Evolutionary conservation across 2,888 invertebrate genomes (phyloP).

Genomic region (Ichneumon xanthorius): DNA sequence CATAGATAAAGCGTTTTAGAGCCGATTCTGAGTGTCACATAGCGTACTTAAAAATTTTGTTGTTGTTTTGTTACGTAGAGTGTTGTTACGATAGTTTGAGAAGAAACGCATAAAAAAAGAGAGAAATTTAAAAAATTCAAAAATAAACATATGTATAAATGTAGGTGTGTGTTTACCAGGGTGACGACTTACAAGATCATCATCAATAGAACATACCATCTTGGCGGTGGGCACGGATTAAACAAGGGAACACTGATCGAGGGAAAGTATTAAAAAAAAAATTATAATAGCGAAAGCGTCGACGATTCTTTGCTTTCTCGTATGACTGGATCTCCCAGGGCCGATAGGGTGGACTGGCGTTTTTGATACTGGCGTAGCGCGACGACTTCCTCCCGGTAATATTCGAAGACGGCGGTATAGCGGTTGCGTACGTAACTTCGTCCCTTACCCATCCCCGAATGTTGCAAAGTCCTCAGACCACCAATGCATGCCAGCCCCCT

Average conservation of each 20-base stretch:
- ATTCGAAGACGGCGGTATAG: constrained; percentile 82
- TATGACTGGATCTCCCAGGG: constrained; percentile 22
- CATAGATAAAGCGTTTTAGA: constrained; percentile 13
- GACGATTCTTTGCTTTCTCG: neutral
- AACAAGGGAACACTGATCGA: constrained; percentile 64
- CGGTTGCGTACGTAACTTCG: constrained; percentile 78
- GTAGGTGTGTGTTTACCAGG: constrained; percentile 83
- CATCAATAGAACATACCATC: constrained; percentile 84
- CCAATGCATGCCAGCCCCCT: constrained; percentile 64
- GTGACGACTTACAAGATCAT: constrained; percentile 85
- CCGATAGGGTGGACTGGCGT: constrained; percentile 57
- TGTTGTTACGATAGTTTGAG: constrained; percentile 62
- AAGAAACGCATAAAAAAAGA: constrained; percentile 66
- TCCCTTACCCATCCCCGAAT: constrained; percentile 59
- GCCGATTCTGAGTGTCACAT: constrained; percentile 24
- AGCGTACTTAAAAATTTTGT: neutral
- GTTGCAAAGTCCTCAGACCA: constrained; percentile 46
- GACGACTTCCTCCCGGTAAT: constrained; percentile 77
- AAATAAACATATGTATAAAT: constrained; percentile 69
- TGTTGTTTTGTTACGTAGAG: constrained; percentile 11
- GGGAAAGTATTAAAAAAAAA: constrained; percentile 8
- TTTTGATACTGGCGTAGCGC: constrained; percentile 74
- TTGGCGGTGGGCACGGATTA: constrained; percentile 73
- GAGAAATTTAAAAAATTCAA: constrained; percentile 70
- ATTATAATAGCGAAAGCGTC: neutral